Conservation (phyloP, 1,140 invertebrate genomes). For the Pseudomyrmex pallidus region DNA sequence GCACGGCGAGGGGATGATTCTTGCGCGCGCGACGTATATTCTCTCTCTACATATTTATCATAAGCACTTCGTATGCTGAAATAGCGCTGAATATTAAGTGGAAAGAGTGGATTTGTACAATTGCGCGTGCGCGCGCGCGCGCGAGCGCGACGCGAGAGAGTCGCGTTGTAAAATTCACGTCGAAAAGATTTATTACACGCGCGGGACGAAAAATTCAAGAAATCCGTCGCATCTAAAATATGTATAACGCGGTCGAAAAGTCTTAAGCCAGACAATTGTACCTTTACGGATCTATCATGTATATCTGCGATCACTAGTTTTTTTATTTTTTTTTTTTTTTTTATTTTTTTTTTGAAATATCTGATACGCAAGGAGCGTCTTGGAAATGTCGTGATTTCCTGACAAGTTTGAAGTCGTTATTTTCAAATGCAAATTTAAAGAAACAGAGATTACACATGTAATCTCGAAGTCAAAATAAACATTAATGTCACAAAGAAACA, state of each 20-base stretch:
- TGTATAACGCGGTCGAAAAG: constrained; percentile 7
- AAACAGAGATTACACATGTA: too few relatives aligned
- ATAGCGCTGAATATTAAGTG: constrained; percentile 62
- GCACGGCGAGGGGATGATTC: not conserved
- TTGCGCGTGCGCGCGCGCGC: not conserved
- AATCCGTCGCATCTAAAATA: not conserved
- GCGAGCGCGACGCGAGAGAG: not conserved
- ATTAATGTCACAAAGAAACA: not conserved
- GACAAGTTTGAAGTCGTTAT: not conserved
- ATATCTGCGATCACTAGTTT: not conserved
- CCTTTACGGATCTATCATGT: not conserved
- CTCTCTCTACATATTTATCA: constrained; percentile 35
- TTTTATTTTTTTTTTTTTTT: too few relatives aligned
- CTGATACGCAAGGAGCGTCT: not conserved
- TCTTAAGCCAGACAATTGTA: not conserved
- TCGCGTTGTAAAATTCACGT: constrained; percentile 26
- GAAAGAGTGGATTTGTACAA: constrained; percentile 41
- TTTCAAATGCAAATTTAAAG: not conserved
- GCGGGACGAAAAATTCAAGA: not conserved
- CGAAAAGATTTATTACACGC: constrained; percentile 9
- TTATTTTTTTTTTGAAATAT: not conserved
- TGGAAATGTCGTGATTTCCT: constrained; percentile 14
- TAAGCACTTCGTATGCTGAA: constrained; percentile 51
- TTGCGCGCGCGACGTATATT: constrained; percentile 20
- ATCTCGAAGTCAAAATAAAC: not conserved